Conservation (phyloP, 2,797 vertebrate species). For the Peromyscus attwateri region DNA sequence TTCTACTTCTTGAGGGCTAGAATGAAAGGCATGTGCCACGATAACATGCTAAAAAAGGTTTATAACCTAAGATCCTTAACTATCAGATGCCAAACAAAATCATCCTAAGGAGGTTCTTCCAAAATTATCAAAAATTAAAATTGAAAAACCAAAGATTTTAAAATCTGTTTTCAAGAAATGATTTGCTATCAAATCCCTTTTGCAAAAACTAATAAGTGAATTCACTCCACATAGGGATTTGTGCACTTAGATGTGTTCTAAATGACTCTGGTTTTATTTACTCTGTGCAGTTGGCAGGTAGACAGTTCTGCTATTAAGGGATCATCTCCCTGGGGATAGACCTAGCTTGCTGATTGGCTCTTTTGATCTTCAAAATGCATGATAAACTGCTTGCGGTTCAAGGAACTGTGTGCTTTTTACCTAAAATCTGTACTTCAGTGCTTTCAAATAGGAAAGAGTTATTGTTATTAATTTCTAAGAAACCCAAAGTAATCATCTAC, state of each 20-base stretch:
- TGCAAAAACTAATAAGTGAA: constrained; percentile 16
- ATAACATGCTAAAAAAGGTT: not conserved
- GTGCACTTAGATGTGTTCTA: not conserved
- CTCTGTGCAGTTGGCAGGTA: constrained; percentile 35
- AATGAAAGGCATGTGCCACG: not conserved
- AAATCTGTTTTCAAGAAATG: constrained; percentile 2
- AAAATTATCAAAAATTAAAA: constrained; percentile 41
- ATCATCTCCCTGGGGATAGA: not conserved
- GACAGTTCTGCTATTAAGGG: constrained; percentile 22
- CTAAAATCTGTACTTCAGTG: constrained; percentile 53
- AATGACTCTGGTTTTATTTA: constrained; percentile 35
- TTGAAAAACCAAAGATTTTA: not conserved
- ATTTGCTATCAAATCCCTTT: not conserved
- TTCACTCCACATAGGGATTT: not conserved
- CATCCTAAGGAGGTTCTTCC: not conserved
- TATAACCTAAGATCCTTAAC: not conserved
- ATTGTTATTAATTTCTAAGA: constrained; percentile 13
- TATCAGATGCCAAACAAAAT: not conserved
- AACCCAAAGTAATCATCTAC: not conserved
- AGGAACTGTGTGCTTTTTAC: not conserved
- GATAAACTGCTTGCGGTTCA: constrained; percentile 31
- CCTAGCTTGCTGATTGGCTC: constrained; percentile 10
- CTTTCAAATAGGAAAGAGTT: not conserved
- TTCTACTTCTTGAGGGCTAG: not conserved
- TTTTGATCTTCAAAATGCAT: constrained; percentile 36